Evolutionary conservation across 2,888 invertebrate species (phyloP), one percentile per base, ranked within the genome.

Genomic region (Drosophila maculinotata): DNA sequence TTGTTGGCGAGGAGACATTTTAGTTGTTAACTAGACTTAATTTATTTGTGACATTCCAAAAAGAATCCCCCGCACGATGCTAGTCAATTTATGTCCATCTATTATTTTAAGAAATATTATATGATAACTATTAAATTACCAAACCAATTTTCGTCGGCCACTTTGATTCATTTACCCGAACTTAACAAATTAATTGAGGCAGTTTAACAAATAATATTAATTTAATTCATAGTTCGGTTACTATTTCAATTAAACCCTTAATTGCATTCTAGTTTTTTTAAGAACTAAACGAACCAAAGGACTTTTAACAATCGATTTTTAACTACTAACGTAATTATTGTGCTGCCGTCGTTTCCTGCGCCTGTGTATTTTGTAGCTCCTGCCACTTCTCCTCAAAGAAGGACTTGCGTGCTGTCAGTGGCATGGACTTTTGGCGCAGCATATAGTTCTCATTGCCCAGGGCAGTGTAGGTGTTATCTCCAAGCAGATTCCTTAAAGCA

Each of bases 381-480:
- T 93, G 91, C 41, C 93, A 88, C 76, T 91, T 91, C 7, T 91
- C 86, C 89, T 95, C 94, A 90, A 96, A 95, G 88, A 93, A 95
- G 28, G 92, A 91, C 90, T 94, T 95, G 76, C 96, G 93, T 8
- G 94, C 92, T 1, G 95, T 92, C 39, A 95, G 74, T 0, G 96
- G 94, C 60, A 95, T 75, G 48, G 93, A 93, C 66, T 94, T 95
- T 70, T 94, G 94, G 49, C 96, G 92, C 45, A 96, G 60, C 12
- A 93, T 91, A 89, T 92, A 94, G 84, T 94, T 94, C 82, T 95
- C 94, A 92, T 97, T 95, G 8, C 97, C 97, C 65, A 93, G 88
- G 39, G 92, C 93, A 28, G 94, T 94, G 87, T 94, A 96, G 47
- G 93, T 91, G 6, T 90, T 92, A 82, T 94, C 93, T 0, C 95